These are phyloP conservation scores for Oscheius onirici DNA, from an alignment of 2,888 invertebrate species.

Conservation along the genomic window DNA sequence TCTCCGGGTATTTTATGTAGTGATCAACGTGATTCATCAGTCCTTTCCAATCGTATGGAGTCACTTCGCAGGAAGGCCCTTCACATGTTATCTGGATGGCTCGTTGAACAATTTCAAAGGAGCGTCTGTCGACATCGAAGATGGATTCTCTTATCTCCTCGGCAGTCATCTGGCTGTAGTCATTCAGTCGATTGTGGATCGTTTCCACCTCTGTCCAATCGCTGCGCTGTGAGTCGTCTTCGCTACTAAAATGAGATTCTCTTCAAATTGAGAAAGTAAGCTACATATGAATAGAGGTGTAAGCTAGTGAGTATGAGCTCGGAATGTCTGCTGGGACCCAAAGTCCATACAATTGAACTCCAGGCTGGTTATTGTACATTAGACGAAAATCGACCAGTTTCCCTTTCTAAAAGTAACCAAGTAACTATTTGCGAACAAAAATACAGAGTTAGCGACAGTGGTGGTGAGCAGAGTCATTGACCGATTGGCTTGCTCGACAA, in stretches of 20 bases:
- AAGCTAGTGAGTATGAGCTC: background rate
- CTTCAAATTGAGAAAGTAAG: background rate
- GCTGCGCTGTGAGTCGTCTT: too few species aligned
- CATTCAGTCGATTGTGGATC: background rate
- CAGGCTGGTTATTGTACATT: background rate
- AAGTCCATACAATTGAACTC: background rate
- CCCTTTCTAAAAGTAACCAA: constrained; percentile 12
- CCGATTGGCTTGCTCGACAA: constrained; percentile 5
- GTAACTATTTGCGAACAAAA: background rate
- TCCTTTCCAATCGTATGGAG: constrained; percentile 41
- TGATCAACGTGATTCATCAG: constrained; percentile 38
- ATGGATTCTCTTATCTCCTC: constrained; percentile 43
- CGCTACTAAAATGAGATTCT: background rate
- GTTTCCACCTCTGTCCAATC: background rate
- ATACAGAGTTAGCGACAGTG: constrained; percentile 5
- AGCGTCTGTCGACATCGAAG: constrained; percentile 59
- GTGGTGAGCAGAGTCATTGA: constrained; percentile 10
- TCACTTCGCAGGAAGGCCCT: constrained; percentile 2
- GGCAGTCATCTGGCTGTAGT: background rate
- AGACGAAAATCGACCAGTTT: constrained; percentile 13
- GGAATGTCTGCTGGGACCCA: constrained; percentile 3
- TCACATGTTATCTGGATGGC: constrained; percentile 50
- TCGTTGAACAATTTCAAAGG: constrained; percentile 64
- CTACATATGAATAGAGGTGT: background rate
- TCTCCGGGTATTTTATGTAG: constrained; percentile 39